Percentiles rank a stretch among this genome's conserved stretches.
Conservation (phyloP, 2,888 invertebrate species). For the Acanthosepion pharaonis region DNA sequence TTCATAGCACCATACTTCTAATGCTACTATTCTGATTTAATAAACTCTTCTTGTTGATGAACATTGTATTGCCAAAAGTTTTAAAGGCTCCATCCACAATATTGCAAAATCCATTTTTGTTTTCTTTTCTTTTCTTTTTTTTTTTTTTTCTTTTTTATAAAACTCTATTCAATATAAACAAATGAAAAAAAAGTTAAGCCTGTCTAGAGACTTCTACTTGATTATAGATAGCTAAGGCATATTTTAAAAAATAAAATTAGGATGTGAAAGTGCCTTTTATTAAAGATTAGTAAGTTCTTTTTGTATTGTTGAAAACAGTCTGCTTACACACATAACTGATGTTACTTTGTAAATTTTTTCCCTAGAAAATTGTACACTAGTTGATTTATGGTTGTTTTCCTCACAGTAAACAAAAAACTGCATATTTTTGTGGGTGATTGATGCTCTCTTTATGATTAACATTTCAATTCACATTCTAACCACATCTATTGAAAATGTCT, state of each 20-base stretch:
- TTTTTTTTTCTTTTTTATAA: no score
- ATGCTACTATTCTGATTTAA: background rate
- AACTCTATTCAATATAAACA: background rate
- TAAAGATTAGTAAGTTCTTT: background rate
- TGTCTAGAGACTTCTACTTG: background rate
- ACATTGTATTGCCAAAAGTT: background rate
- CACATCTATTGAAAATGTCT: no score
- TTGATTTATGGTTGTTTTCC: no score
- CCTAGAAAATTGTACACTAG: no score
- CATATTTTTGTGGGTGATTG: no score
- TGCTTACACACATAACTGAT: background rate
- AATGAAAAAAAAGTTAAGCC: background rate
- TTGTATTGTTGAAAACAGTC: background rate
- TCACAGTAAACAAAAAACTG: no score
- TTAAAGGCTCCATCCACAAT: background rate
- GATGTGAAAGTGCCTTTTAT: background rate
- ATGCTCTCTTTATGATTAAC: no score
- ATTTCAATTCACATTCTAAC: no score
- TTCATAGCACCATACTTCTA: no score
- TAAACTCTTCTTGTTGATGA: accelerated
- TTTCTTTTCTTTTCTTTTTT: no score
- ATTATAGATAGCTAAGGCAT: background rate
- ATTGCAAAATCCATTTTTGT: no score
- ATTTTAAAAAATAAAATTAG: background rate
- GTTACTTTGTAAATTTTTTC: background rate